Evolutionary conservation across 2,113 vertebrate genomes (phyloP).

Genomic region (Pogonocichla stellata): DNA sequence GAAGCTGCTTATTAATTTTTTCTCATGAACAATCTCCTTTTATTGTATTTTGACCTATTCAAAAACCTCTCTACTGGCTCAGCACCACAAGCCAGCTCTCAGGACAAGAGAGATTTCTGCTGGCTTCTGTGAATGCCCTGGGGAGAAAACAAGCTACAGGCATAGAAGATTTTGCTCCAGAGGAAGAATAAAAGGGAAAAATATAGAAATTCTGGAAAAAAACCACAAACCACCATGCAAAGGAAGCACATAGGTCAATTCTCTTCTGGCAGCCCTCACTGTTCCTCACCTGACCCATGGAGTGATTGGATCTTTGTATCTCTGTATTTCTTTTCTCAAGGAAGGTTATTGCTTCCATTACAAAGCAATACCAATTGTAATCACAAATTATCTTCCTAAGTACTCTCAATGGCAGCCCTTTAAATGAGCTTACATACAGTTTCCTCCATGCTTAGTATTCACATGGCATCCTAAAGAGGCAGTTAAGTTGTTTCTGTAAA

Average conservation of each 20-base stretch:
- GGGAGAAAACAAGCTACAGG: background rate
- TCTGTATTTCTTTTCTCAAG: background rate
- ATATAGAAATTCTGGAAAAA: background rate
- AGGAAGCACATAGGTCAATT: background rate
- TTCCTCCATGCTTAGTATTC: background rate
- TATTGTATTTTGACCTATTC: background rate
- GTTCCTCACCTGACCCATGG: fast-evolving
- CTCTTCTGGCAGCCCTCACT: background rate
- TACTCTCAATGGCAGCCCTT: background rate
- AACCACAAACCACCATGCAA: background rate
- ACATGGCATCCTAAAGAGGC: background rate
- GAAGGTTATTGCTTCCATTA: background rate
- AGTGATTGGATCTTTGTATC: background rate
- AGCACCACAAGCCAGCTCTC: background rate
- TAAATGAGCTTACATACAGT: background rate
- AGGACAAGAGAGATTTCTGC: background rate
- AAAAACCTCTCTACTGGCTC: slow-evolving; percentile 41
- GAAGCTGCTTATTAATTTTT: background rate
- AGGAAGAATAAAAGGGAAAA: background rate
- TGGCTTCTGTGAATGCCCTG: background rate
- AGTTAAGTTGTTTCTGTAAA: slow-evolving; percentile 1
- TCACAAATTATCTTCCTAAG: background rate
- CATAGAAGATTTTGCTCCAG: background rate
- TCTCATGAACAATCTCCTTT: background rate
- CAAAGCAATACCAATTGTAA: background rate